Percentiles rank a stretch among this genome's conserved stretches.
phyloP scores from a whole-genome alignment of 2,113 vertebrate genomes.

The Hydropotes inermis region DNA sequence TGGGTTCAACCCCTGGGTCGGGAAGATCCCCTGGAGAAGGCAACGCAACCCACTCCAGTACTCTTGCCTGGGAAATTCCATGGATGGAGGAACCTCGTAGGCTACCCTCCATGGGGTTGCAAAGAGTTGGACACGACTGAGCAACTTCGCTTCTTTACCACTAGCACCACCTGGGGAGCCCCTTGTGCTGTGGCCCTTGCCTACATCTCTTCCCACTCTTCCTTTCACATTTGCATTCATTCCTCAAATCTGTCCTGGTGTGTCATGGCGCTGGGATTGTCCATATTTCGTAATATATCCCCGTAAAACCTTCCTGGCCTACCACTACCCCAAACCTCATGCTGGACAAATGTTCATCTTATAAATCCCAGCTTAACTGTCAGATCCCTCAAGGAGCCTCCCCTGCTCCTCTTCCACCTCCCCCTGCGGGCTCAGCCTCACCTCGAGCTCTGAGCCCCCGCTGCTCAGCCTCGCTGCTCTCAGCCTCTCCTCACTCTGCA shows the following conservation, averaged over 20 bases:
- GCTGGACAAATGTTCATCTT: background rate
- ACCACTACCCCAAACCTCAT: background rate
- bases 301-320: background rate
- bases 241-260: background rate
- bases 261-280: background rate
- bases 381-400: background rate
- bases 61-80: background rate
- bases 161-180: background rate
- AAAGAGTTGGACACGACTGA: background rate
- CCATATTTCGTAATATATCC: background rate
- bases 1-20: background rate
- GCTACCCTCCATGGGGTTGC: background rate
- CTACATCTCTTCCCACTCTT: background rate
- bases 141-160: background rate
- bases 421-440: fast-evolving
- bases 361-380: background rate
- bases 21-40: background rate
- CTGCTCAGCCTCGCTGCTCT: background rate
- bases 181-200: background rate
- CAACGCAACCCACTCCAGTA: background rate
- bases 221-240: background rate
- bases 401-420: background rate
- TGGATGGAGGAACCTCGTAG: background rate
- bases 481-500: background rate
- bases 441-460: fast-evolving